Evolutionary conservation across 2,888 invertebrate species (phyloP).

Genomic region (Pollenia labialis): DNA sequence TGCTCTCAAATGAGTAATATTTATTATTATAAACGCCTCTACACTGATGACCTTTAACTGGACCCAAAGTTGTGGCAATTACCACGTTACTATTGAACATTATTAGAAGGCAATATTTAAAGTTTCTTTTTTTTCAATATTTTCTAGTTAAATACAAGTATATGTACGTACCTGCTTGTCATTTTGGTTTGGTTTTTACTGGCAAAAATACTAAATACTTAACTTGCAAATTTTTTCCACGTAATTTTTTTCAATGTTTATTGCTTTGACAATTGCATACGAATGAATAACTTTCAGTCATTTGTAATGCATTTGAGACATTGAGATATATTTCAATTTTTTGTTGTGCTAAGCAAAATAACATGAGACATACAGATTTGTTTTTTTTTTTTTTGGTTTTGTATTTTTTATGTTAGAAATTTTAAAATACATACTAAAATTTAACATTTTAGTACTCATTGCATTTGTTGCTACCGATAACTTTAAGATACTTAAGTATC

Average conservation of each 20-base stretch:
- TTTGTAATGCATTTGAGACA: constrained; percentile 19
- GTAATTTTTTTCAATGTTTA: not conserved
- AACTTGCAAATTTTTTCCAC: not conserved
- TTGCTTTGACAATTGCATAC: constrained; percentile 7
- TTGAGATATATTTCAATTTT: constrained; percentile 7
- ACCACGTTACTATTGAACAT: constrained; percentile 24
- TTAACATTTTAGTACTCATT: not conserved
- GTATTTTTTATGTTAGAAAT: too few species aligned
- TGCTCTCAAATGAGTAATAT: constrained; percentile 81
- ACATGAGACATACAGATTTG: not conserved
- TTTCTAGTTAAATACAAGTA: not conserved
- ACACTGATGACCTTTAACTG: constrained; percentile 39
- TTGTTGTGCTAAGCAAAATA: not conserved
- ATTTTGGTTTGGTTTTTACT: constrained; percentile 1
- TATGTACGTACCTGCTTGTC: constrained; percentile 55
- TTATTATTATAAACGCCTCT: constrained; percentile 75
- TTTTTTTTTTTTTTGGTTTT: not conserved
- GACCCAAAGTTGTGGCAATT: constrained; percentile 37
- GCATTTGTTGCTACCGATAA: too few species aligned
- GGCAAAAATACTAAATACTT: too few species aligned
- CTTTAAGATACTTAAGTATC: too few species aligned
- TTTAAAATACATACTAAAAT: too few species aligned
- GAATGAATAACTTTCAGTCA: constrained; percentile 20
- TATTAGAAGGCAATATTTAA: too few species aligned
- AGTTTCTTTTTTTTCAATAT: not conserved